Conservation (phyloP, 1,140 invertebrate species). For the Helicoverpa armigera region DNA sequence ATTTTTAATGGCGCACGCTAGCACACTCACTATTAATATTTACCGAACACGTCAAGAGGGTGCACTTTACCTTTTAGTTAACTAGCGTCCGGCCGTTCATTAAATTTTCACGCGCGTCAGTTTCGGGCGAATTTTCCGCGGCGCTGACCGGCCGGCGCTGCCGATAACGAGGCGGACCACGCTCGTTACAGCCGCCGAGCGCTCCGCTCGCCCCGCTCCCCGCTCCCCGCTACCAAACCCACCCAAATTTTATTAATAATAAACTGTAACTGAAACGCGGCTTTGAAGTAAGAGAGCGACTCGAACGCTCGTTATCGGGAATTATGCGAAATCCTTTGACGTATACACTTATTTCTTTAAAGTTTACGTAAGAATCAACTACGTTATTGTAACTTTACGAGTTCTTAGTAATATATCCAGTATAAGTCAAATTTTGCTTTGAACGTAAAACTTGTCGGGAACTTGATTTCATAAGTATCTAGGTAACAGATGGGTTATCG, state of each 20-base stretch:
- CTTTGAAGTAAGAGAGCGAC: constrained; percentile 81
- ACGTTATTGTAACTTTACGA: constrained; percentile 51
- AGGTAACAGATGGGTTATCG: constrained; percentile 35
- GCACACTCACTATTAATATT: constrained; percentile 86
- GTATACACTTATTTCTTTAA: constrained; percentile 66
- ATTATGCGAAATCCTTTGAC: constrained; percentile 82
- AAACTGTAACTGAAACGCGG: constrained; percentile 83
- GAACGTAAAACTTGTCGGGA: constrained; percentile 40
- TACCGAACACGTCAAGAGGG: constrained; percentile 86
- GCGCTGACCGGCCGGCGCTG: constrained; percentile 78
- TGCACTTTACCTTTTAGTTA: constrained; percentile 87
- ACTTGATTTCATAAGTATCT: constrained; percentile 46
- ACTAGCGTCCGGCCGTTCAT: constrained; percentile 86
- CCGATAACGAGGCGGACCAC: constrained; percentile 80
- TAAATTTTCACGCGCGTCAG: constrained; percentile 86
- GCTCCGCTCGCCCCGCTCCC: constrained; percentile 35
- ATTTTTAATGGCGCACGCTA: constrained; percentile 85
- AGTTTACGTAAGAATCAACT: constrained; percentile 55
- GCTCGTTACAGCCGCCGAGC: constrained; percentile 69
- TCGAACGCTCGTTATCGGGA: constrained; percentile 80
- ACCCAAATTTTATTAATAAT: constrained; percentile 84
- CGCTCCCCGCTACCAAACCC: constrained; percentile 61
- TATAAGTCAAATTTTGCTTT: constrained; percentile 46
- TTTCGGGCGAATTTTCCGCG: constrained; percentile 86
- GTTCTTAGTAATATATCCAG: constrained; percentile 46